phyloP scores from a whole-genome alignment of 2,113 vertebrate genomes.

The Taxidea taxus region DNA sequence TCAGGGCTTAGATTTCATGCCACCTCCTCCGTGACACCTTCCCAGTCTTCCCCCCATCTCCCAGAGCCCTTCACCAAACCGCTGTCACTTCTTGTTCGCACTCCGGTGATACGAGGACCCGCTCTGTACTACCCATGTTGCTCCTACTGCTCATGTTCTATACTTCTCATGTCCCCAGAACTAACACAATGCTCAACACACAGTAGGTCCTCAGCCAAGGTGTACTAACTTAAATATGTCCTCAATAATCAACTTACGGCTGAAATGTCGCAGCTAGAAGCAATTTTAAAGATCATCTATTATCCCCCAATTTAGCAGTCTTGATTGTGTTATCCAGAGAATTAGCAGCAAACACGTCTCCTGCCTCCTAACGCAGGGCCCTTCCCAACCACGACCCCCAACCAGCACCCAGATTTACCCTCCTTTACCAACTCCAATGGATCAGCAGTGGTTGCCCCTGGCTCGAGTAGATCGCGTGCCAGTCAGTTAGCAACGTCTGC shows the following conservation, averaged over 20 bases:
- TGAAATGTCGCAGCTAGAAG: background rate
- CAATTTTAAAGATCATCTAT: background rate
- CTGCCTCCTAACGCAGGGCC: background rate
- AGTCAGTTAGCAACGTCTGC: background rate
- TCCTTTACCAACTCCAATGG: fast-evolving
- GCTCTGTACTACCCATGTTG: fast-evolving
- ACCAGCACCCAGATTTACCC: background rate
- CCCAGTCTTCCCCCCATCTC: background rate
- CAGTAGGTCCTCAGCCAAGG: background rate
- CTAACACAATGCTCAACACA: background rate
- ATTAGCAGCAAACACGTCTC: background rate
- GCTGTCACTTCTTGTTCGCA: no score
- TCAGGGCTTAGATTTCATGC: background rate
- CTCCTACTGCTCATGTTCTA: background rate
- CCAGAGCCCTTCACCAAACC: background rate
- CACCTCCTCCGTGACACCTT: background rate
- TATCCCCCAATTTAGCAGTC: background rate
- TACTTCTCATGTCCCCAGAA: background rate
- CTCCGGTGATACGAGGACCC: background rate
- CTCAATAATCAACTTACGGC: background rate
- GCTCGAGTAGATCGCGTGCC: background rate
- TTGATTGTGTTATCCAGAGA: background rate
- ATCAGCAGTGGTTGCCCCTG: fast-evolving
- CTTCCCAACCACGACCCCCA: background rate
- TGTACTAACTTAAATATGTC: background rate